phyloP scores from a whole-genome alignment of 2,797 vertebrate species.

The Crenuchus spilurus region DNA sequence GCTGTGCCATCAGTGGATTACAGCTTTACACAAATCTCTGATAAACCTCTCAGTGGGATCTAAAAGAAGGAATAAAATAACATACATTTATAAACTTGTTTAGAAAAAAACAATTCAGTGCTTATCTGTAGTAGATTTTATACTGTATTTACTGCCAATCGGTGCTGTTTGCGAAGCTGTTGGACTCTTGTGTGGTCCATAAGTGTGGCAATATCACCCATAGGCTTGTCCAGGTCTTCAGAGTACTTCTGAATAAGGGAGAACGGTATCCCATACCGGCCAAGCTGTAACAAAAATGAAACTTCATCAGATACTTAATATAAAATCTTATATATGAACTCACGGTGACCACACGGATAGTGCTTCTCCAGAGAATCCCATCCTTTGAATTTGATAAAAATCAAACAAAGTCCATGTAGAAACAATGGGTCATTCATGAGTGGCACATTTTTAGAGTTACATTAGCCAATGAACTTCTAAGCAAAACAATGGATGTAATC shows the following conservation, averaged over 20 bases:
- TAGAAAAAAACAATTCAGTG: neutral
- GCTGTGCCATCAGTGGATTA: constrained; percentile 70
- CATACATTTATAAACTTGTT: neutral
- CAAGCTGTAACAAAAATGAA: constrained; percentile 67
- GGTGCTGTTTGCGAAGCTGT: constrained; percentile 79
- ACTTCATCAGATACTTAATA: no score
- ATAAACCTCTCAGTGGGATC: constrained; percentile 86
- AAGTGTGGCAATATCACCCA: constrained; percentile 76
- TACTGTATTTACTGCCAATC: constrained; percentile 77
- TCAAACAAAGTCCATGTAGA: no score
- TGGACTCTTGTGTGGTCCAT: constrained; percentile 84
- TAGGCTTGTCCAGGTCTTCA: constrained; percentile 77
- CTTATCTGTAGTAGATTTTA: no score
- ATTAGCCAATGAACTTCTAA: no score
- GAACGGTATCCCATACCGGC: constrained; percentile 81
- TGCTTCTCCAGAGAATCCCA: no score
- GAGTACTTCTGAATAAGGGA: constrained; percentile 84
- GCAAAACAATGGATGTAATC: no score
- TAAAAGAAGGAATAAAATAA: constrained; percentile 52
- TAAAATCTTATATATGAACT: no score
- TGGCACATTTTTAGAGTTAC: no score
- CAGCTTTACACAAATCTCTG: constrained; percentile 82
- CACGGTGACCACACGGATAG: no score
- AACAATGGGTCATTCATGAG: no score
- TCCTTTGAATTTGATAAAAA: no score